These are phyloP conservation scores for Datnioides undecimradiatus DNA, from an alignment of 2,113 vertebrate genomes.

Conservation along the genomic window DNA sequence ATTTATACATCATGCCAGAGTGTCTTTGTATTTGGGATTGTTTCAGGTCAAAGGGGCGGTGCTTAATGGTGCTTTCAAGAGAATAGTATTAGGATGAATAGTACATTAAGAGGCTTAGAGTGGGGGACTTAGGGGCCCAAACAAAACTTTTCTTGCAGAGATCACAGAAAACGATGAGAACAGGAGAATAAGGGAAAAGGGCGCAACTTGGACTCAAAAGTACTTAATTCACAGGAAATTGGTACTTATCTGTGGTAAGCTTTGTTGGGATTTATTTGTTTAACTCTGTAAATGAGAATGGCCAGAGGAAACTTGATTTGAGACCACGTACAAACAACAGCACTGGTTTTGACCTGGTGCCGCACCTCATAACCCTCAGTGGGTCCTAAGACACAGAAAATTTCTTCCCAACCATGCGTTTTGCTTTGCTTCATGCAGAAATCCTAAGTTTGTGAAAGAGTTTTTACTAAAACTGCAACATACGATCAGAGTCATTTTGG, in stretches of 20 bases:
- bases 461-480: slow-evolving; percentile 13
- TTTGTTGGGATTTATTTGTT: slow-evolving; percentile 70
- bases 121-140: slow-evolving; percentile 35
- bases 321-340: slow-evolving; percentile 54
- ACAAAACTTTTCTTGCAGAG: slow-evolving; percentile 43
- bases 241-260: slow-evolving; percentile 71
- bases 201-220: slow-evolving; percentile 54
- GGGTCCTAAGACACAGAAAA: neutral
- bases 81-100: slow-evolving; percentile 38
- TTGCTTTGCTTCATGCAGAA: no score
- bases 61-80: slow-evolving; percentile 33
- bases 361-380: slow-evolving; percentile 25
- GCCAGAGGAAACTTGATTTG: slow-evolving; percentile 70
- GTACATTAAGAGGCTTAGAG: slow-evolving; percentile 48
- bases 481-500: slow-evolving; percentile 35
- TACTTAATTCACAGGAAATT: slow-evolving; percentile 78
- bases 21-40: slow-evolving; percentile 21
- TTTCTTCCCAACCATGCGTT: no score
- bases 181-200: slow-evolving; percentile 42
- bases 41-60: slow-evolving; percentile 40
- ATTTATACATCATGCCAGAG: slow-evolving; percentile 17
- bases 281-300: slow-evolving; percentile 61
- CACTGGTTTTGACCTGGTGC: slow-evolving; percentile 55
- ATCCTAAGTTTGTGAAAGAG: neutral
- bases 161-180: slow-evolving; percentile 55